Evolutionary conservation across 2,797 vertebrate species (phyloP).

Genomic region (Tenualosa ilisha): DNA sequence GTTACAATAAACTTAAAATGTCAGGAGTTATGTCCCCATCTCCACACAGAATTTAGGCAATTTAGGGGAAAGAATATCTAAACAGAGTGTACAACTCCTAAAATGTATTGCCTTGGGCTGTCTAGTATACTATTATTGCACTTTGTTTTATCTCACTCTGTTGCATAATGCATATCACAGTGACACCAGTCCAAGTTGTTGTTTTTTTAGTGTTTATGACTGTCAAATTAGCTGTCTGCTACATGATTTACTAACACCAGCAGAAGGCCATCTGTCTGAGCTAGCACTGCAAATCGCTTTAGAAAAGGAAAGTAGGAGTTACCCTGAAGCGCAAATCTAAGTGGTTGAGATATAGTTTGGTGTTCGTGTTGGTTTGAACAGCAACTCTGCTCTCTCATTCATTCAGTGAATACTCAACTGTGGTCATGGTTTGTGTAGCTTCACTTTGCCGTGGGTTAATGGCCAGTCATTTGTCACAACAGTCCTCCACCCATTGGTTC

Average conservation of each 20-base stretch:
- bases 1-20: neutral
- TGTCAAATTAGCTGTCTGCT: slow-evolving; percentile 12
- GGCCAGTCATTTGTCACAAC: slow-evolving; percentile 1
- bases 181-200: neutral
- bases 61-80: neutral
- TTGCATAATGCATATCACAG: neutral
- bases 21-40: neutral
- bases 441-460: neutral
- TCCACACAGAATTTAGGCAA: neutral
- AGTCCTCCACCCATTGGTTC: slow-evolving; percentile 11
- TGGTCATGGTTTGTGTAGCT: neutral
- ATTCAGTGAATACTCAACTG: neutral
- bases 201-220: neutral
- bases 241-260: neutral
- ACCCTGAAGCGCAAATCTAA: neutral
- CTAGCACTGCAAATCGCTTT: neutral
- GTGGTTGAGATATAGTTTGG: neutral
- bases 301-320: neutral
- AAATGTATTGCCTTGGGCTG: neutral
- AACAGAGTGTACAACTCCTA: neutral
- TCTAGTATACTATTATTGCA: neutral
- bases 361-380: neutral
- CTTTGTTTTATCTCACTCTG: slow-evolving; percentile 1
- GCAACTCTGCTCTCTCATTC: neutral
- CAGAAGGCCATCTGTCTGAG: neutral